Conservation (phyloP, 2,113 vertebrate species). For the Bos indicus region DNA sequence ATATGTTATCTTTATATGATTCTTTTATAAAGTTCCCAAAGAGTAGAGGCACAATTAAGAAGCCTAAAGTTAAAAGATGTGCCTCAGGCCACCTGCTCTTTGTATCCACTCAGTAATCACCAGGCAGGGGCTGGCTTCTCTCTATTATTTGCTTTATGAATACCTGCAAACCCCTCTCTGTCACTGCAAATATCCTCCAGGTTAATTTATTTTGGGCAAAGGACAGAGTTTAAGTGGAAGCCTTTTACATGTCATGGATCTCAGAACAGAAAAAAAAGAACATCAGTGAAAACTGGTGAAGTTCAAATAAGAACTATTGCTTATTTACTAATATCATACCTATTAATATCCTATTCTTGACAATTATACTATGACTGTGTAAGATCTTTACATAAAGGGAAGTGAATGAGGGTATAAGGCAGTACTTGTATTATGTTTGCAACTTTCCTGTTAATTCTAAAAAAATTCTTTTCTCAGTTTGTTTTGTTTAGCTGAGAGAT, state of each 20-base stretch:
- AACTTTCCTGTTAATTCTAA: not conserved
- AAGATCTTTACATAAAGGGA: not conserved
- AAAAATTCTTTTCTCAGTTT: not conserved
- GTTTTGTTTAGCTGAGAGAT: not conserved
- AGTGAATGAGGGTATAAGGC: not conserved
- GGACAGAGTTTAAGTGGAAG: not conserved
- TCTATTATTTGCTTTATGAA: not conserved
- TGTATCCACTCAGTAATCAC: not conserved
- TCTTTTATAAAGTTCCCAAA: not conserved
- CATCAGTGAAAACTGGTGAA: not conserved
- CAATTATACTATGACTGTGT: not conserved
- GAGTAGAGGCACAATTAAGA: not conserved
- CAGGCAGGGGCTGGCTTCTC: not conserved
- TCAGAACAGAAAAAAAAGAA: not conserved
- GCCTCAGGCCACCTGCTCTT: not conserved
- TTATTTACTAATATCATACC: not conserved
- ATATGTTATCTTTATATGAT: not conserved
- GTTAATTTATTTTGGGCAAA: slow-evolving; percentile 12
- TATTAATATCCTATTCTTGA: not conserved
- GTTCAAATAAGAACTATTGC: not conserved
- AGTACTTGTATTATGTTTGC: not conserved
- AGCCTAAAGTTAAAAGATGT: not conserved
- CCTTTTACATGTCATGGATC: not conserved
- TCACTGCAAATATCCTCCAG: not conserved
- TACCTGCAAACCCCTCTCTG: not conserved